Conservation (phyloP, 1,140 invertebrate genomes). For the Babylonia areolata region DNA sequence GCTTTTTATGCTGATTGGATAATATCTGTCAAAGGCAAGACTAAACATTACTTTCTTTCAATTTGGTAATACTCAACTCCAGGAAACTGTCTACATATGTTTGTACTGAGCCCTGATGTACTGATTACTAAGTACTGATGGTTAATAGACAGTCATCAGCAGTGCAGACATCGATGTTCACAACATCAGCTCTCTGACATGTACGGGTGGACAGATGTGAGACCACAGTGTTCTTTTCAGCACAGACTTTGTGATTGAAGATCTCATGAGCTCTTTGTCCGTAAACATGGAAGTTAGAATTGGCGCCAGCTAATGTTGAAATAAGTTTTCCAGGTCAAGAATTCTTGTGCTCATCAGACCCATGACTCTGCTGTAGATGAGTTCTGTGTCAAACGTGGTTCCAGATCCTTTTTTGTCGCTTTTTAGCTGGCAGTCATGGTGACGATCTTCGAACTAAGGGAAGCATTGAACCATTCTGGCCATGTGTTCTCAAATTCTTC, state of each 20-base stretch:
- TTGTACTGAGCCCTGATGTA: slow-evolving; percentile 20
- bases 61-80: not conserved
- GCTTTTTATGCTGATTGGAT: slow-evolving; percentile 42
- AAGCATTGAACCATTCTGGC: not conserved
- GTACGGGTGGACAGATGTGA: not conserved
- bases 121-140: no score
- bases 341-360: slow-evolving; percentile 13
- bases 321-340: slow-evolving; percentile 20
- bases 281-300: slow-evolving; percentile 42
- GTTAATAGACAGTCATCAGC: slow-evolving; percentile 46
- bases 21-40: slow-evolving; percentile 30
- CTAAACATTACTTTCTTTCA: slow-evolving; percentile 36
- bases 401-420: not conserved
- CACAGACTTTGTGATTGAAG: slow-evolving; percentile 23
- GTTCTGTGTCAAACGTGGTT: slow-evolving; percentile 7
- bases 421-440: not conserved
- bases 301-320: slow-evolving; percentile 29
- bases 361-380: slow-evolving; percentile 31
- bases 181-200: not conserved
- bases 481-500: slow-evolving; percentile 8
- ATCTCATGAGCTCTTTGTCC: slow-evolving; percentile 35
- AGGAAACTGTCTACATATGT: slow-evolving; percentile 29
- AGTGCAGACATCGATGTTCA: slow-evolving; percentile 49
- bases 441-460: not conserved
- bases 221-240: slow-evolving; percentile 37